phyloP scores from a whole-genome alignment of 2,888 invertebrate genomes.

The Ariolimax columbianus region DNA sequence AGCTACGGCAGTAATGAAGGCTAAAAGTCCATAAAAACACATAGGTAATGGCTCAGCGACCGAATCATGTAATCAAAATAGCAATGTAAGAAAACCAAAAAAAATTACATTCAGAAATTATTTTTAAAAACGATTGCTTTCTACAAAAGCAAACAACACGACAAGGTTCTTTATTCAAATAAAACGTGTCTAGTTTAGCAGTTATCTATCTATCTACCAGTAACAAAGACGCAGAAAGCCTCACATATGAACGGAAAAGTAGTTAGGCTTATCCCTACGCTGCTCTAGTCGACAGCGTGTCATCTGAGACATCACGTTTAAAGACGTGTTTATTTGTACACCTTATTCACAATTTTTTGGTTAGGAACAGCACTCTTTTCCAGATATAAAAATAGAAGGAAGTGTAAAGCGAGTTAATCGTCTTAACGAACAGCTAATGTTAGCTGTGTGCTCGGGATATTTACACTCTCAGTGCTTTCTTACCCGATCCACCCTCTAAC shows the following conservation, averaged over 20 bases:
- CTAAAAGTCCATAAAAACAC: too few relatives aligned
- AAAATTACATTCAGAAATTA: too few relatives aligned
- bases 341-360: neutral
- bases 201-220: neutral
- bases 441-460: neutral
- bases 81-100: too few relatives aligned
- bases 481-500: neutral
- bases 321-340: conserved; percentile 19
- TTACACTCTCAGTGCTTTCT: neutral
- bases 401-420: neutral
- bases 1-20: too few relatives aligned
- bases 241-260: neutral
- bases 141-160: too few relatives aligned
- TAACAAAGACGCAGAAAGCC: neutral
- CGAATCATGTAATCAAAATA: too few relatives aligned
- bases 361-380: neutral
- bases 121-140: too few relatives aligned
- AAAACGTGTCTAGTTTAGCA: too few relatives aligned
- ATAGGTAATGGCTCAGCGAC: too few relatives aligned
- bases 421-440: neutral
- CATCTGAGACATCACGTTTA: neutral
- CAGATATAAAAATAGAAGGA: neutral
- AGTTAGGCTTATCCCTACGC: neutral
- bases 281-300: neutral
- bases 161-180: too few relatives aligned